Evolutionary conservation across 2,888 invertebrate species (phyloP).

Genomic region (Caenorhabditis japonica): DNA sequence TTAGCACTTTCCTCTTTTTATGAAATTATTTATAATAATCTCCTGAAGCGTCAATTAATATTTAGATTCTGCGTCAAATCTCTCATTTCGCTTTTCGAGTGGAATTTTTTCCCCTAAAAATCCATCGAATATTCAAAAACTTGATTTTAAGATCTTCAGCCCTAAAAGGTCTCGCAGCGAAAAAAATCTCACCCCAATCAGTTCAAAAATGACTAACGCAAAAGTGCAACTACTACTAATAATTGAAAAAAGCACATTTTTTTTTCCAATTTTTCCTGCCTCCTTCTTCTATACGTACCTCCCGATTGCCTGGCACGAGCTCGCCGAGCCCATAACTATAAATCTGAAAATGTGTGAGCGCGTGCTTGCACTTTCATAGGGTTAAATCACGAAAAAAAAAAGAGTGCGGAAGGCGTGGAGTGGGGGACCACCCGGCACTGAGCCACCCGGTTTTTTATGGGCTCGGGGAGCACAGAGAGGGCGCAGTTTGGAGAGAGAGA

Average conservation of each 20-base stretch:
- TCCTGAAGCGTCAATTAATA: no score
- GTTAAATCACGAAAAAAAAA: conserved; percentile 21
- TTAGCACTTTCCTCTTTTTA: no score
- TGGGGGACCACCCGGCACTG: conserved; percentile 44
- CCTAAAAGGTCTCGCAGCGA: no score
- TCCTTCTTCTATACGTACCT: conserved; percentile 17
- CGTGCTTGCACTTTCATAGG: conserved; percentile 39
- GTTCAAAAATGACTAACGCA: conserved; percentile 35
- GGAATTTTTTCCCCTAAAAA: no score
- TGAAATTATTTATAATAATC: no score
- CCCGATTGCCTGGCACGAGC: conserved; percentile 29
- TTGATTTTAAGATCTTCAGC: conserved; percentile 5
- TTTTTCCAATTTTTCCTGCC: conserved; percentile 1
- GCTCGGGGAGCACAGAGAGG: conserved; percentile 4
- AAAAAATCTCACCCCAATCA: conserved; percentile 11
- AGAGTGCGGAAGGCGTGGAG: conserved; percentile 3
- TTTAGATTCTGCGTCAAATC: no score
- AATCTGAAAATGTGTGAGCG: conserved; percentile 43
- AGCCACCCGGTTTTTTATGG: conserved; percentile 36
- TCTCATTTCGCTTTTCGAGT: no score
- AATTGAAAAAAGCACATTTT: no score
- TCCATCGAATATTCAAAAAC: no score
- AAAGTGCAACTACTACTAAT: conserved; percentile 22
- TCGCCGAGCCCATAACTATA: conserved; percentile 39
- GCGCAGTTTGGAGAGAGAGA: conserved; percentile 9